These are phyloP conservation scores for Mystacornis crossleyi DNA, from an alignment of 2,113 vertebrate species.

Conservation along the genomic window DNA sequence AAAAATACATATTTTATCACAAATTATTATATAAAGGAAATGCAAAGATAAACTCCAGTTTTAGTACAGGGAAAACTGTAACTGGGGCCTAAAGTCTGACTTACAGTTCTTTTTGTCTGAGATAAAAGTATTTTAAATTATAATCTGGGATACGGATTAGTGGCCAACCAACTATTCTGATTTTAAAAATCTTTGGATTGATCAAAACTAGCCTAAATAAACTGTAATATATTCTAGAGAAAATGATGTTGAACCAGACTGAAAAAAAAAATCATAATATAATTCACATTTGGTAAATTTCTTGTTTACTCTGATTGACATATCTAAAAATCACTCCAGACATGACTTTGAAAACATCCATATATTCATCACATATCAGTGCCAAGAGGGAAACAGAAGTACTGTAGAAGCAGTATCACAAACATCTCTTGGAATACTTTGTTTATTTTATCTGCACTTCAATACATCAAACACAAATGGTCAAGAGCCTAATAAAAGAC, in stretches of 20 bases:
- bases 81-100: background rate
- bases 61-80: background rate
- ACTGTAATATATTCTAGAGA: background rate
- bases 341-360: background rate
- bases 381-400: background rate
- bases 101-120: background rate
- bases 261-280: background rate
- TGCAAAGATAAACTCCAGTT: background rate
- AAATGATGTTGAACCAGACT: background rate
- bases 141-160: background rate
- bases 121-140: background rate
- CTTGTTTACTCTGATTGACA: background rate
- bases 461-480: background rate
- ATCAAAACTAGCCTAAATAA: background rate
- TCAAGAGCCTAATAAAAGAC: background rate
- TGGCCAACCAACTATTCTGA: background rate
- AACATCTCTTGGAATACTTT: background rate
- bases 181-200: background rate
- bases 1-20: background rate
- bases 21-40: background rate
- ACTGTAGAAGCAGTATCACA: background rate
- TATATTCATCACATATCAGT: background rate
- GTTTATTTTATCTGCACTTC: background rate
- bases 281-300: background rate
- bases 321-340: background rate